Evolutionary conservation across 2,113 vertebrate genomes (phyloP).

Genomic region (Isichthys henryi): DNA sequence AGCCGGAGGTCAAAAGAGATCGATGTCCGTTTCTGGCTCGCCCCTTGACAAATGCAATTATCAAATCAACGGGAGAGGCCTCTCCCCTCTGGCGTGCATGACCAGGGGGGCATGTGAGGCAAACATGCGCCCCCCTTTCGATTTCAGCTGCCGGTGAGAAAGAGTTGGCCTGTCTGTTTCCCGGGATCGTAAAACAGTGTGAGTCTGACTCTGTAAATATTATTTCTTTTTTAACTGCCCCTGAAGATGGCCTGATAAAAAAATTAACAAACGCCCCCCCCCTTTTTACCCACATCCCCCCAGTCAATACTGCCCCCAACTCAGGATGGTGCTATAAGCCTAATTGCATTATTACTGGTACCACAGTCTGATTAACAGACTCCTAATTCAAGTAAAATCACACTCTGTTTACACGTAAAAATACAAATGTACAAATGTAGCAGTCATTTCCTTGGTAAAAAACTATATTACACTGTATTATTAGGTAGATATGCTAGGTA

Average conservation of each 20-base stretch:
- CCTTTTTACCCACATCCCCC: background rate
- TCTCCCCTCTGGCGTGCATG: background rate
- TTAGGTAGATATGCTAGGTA: background rate
- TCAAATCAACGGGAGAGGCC: background rate
- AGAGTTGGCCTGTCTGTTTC: constrained; percentile 44
- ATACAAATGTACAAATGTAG: background rate
- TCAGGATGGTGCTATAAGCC: background rate
- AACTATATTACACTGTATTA: background rate
- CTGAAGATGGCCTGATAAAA: background rate
- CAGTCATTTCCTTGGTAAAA: background rate
- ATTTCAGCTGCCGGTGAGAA: constrained; percentile 42
- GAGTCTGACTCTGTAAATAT: constrained; percentile 44
- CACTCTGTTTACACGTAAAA: background rate
- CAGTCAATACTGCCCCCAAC: background rate
- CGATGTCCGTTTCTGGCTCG: background rate
- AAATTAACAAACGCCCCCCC: background rate
- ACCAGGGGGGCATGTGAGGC: background rate
- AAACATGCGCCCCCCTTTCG: constrained; percentile 37
- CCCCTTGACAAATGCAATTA: constrained; percentile 6
- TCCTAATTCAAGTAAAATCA: background rate
- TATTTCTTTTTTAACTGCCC: background rate
- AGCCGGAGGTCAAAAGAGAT: background rate
- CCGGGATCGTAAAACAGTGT: constrained; percentile 46
- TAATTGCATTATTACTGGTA: background rate
- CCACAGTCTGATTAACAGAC: background rate